A percentile compares a stretch with the other conserved stretches of the same genome.
Conservation (phyloP, 1,140 invertebrate genomes). For the Diorhabda sublineata region DNA sequence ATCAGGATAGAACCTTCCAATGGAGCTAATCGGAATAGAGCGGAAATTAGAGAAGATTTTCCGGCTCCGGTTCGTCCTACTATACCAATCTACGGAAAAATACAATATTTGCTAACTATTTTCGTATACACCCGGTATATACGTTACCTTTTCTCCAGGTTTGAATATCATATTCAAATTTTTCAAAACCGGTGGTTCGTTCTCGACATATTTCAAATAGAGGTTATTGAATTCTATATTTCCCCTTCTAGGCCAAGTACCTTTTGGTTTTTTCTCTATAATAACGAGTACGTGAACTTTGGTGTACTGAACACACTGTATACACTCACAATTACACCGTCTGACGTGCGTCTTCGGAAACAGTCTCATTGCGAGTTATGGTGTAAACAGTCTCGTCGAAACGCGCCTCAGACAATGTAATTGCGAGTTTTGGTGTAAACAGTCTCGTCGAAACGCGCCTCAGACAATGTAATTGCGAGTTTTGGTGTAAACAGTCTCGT, state of each 20-base stretch:
- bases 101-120: not conserved
- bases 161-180: conserved; percentile 58
- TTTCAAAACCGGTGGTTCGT: conserved; percentile 63
- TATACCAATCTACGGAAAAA: conserved; percentile 51
- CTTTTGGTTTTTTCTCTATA: not conserved
- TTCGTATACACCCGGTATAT: not conserved
- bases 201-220: conserved; percentile 59
- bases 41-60: too few relatives aligned
- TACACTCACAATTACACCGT: too few relatives aligned
- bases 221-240: conserved; percentile 60
- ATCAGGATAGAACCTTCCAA: conserved; percentile 51
- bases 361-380: too few relatives aligned
- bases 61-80: conserved; percentile 59
- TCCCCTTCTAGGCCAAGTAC: conserved; percentile 35
- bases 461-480: too few relatives aligned
- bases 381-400: too few relatives aligned
- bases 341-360: too few relatives aligned
- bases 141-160: conserved; percentile 60
- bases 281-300: not conserved
- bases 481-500: too few relatives aligned
- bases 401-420: too few relatives aligned
- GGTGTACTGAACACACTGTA: too few relatives aligned
- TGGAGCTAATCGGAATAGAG: too few relatives aligned
- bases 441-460: too few relatives aligned
- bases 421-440: too few relatives aligned